Base-by-base conservation (phyloP, 2,113 vertebrate genomes). In the Cololabis saira region DNA sequence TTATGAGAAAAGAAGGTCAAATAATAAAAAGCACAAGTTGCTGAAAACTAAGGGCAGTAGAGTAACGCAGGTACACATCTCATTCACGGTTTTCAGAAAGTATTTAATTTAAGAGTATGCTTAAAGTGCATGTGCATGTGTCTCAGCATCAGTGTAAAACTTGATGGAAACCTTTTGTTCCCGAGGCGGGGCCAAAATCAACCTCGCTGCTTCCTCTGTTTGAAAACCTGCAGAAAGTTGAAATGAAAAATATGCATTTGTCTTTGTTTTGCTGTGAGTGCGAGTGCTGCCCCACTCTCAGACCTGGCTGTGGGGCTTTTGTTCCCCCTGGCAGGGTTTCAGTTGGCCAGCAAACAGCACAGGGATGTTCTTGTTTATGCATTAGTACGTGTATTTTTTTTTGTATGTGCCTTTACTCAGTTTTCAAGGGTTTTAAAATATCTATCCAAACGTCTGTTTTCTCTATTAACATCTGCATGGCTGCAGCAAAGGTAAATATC, bases 121-220 rank as follows among this genome's bases (percentile, higher is more conserved):
- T n/a, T n/a, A n/a, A n/a, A n/a, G n/a, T n/a, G n/a, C n/a, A n/a
- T 74, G 54, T 60, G 40, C 58, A 37, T 62, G 54, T 81, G 67
- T 76, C 58, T 61, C 69, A 21, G 78, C 67, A 54, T 67, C 44
- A 40, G 61, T 61, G 61, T 83, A 68, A 60, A 53, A 67, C 58
- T 87, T 76, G 81, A 85, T 82, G 67, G 82, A 88, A 74, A 67
- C 75, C 67, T 71, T 85, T 68, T 81, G 79, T 70, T 80, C 70
- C 43, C 40, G n/a, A 41, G 21, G 18, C 22, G 56, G 17, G 40
- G 85, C 84, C 91, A 90, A 89, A 71, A 74, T 82, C 82, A 86
- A 90, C 81, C 58, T 82, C 12, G 1, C 52, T 37, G 63, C 77
- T 89, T 90, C 78, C 81, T 84, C 37, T 14, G 27, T 50, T 63